Evolutionary conservation across 1,140 invertebrate species (phyloP).

Genomic region (Teleopsis dalmanni): DNA sequence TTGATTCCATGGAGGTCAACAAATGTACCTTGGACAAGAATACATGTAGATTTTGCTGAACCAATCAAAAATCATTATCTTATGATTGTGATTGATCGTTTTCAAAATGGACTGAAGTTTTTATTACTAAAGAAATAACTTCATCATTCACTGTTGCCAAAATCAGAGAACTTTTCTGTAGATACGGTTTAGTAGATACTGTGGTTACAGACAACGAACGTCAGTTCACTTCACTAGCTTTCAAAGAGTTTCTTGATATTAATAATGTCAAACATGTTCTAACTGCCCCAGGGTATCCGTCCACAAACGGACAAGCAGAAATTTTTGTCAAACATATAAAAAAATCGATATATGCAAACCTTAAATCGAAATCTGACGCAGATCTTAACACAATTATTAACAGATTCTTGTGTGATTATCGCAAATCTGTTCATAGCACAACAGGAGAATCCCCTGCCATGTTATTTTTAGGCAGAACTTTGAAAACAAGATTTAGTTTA

Average conservation of each 20-base stretch:
- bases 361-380: not conserved
- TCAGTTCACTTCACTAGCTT: slow-evolving; percentile 7
- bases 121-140: slow-evolving; percentile 1
- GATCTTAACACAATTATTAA: slow-evolving; percentile 3
- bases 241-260: not conserved
- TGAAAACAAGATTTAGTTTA: no score
- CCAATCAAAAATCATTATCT: not conserved
- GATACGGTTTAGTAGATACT: no score
- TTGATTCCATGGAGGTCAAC: slow-evolving; percentile 10
- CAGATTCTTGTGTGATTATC: slow-evolving; percentile 9
- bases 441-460: no score
- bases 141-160: slow-evolving; percentile 3
- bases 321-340: slow-evolving; percentile 6
- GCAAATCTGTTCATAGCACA: slow-evolving; percentile 5
- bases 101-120: not conserved
- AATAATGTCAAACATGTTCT: slow-evolving; percentile 7
- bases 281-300: slow-evolving; percentile 2
- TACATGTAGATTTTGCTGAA: not conserved
- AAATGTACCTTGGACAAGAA: not conserved
- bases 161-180: slow-evolving; percentile 5
- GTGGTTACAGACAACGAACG: no score
- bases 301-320: slow-evolving; percentile 8
- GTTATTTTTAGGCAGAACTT: slow-evolving; percentile 6
- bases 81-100: not conserved
- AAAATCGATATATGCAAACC: slow-evolving; percentile 7